Evolutionary conservation across 2,113 vertebrate genomes (phyloP), one percentile per base, ranked within the genome.

Genomic region (Embiotoca jacksoni): DNA sequence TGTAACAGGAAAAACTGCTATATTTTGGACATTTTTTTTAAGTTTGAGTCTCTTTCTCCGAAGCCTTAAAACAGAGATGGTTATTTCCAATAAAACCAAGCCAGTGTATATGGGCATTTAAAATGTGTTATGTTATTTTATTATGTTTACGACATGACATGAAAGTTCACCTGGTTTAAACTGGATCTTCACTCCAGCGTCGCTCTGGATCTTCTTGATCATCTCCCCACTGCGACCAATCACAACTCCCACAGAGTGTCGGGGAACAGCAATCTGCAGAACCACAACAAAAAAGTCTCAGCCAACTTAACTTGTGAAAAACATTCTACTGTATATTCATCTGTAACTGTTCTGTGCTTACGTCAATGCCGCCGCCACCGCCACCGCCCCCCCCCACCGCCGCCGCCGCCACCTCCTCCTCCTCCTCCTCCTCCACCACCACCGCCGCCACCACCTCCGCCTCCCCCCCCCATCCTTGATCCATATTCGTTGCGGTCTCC

Each of bases 161-260:
- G 13, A 36, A 57, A n/a, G 9, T 36, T 85, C 53, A 97, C 97
- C 97, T 92, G 97, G 97, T 86, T 98, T 97, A 84, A 98, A 98
- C 92, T 98, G 97, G 88, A 98, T 98, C 86, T 96, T 94, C 49
- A 98, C 97, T 0, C 97, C 97, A 0, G 97, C 96, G 0, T 98
- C 97, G 0, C 95, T 97, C 94, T 98, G 97, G 72, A 98, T 97
- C 89, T 98, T 98, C 89, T 98, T 98, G 57, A 98, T 98, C 97
- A 98, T 98, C 77, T 98, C 97, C 6, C 97, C 97, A 6, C 81
- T 98, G 16, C 96, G 94, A 23, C 97, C 97, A 15, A 98, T 98
- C 39, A 98, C 96, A 16, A 98, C 97, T 0, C 97, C 97, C 1
- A 98, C 97, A 10, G 97, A 97, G 86, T 97, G 96, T 57, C 96